Evolutionary conservation across 2,888 invertebrate genomes (phyloP).

Genomic region (Melanophora roralis): DNA sequence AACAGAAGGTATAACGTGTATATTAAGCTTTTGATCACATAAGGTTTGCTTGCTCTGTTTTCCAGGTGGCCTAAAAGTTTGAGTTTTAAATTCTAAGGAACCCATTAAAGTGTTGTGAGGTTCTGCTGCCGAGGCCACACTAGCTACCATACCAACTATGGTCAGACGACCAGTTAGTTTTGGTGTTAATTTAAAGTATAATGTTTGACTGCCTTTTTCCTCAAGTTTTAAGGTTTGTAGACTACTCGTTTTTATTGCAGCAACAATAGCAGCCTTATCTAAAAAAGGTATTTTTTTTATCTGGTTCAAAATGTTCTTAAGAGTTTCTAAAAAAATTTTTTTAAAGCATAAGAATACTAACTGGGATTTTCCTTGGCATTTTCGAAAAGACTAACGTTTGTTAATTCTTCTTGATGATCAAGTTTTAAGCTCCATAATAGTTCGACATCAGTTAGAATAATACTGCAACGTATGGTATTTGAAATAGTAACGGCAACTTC

Average conservation of each 20-base stretch:
- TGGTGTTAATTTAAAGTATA: constrained; percentile 86
- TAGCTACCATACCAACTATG: constrained; percentile 83
- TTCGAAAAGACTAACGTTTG: constrained; percentile 76
- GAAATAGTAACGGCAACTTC: constrained; percentile 80
- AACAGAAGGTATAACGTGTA: constrained; percentile 86
- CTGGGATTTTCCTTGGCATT: constrained; percentile 68
- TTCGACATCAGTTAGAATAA: constrained; percentile 74
- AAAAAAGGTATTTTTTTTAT: not conserved
- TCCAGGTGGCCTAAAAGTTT: constrained; percentile 70
- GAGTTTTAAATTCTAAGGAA: constrained; percentile 74
- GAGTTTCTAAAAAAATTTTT: no score
- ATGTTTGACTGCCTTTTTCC: constrained; percentile 79
- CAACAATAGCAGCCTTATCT: constrained; percentile 70
- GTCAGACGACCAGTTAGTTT: constrained; percentile 84
- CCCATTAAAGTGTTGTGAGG: constrained; percentile 72
- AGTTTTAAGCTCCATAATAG: constrained; percentile 75
- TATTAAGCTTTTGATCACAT: constrained; percentile 83
- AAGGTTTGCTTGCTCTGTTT: constrained; percentile 68
- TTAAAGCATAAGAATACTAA: constrained; percentile 42
- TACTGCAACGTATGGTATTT: constrained; percentile 81
- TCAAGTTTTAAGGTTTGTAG: constrained; percentile 71
- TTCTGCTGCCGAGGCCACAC: constrained; percentile 74
- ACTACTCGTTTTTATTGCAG: constrained; percentile 72
- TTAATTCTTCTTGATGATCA: constrained; percentile 75
- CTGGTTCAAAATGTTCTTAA: not conserved